A percentile compares a stretch with the other conserved stretches of the same genome.
Evolutionary conservation across 2,113 vertebrate genomes (phyloP).

Genomic region (Perca schrenkii): DNA sequence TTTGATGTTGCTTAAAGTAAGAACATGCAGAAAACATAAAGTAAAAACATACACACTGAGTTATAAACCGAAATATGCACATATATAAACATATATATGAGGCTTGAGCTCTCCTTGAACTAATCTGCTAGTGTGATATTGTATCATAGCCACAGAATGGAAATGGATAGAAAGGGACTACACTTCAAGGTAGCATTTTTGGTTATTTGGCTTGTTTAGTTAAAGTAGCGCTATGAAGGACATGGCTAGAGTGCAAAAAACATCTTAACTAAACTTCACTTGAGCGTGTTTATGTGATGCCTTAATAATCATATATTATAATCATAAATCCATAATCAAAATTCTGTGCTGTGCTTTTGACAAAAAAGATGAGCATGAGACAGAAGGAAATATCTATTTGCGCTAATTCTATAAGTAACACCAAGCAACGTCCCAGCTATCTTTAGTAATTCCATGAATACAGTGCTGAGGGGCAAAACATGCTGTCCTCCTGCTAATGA

Average conservation of each 20-base stretch:
- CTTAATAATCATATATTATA: not conserved
- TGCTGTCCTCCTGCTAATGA: conserved; percentile 93
- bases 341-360: conserved; percentile 4
- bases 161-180: not conserved
- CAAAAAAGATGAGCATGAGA: conserved; percentile 30
- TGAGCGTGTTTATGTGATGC: not conserved
- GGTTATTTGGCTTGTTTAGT: not conserved
- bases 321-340: conserved; percentile 14
- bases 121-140: not conserved
- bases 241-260: not conserved
- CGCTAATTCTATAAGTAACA: conserved; percentile 59
- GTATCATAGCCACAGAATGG: not conserved
- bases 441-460: conserved; percentile 77
- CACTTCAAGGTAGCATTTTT: not conserved
- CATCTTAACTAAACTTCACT: not conserved
- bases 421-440: conserved; percentile 70
- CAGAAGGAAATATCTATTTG: conserved; percentile 45
- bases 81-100: too few species aligned
- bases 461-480: conserved; percentile 93
- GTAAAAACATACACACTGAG: not conserved
- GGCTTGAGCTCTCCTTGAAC: not conserved
- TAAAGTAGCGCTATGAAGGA: not conserved
- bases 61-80: not conserved
- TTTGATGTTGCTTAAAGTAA: not conserved
- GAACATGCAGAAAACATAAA: not conserved